Percentiles rank a stretch among this genome's conserved stretches.
These are phyloP conservation scores for Zygogramma bicolorata DNA, from an alignment of 2,888 invertebrate genomes.

Conservation along the genomic window DNA sequence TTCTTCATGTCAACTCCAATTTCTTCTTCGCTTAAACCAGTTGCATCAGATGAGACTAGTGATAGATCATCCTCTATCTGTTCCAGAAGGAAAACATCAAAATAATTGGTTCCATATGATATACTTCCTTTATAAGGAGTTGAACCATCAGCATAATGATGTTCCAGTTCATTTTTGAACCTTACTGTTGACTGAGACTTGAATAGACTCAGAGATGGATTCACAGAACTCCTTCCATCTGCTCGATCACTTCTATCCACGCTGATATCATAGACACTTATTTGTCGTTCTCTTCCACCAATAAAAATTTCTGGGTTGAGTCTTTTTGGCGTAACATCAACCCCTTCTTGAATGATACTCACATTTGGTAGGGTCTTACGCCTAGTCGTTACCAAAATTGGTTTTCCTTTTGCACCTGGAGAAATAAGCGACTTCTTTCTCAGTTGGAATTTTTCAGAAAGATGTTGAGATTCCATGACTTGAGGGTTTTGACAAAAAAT, in stretches of 20 bases:
- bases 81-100: constrained; percentile 29
- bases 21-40: constrained; percentile 14
- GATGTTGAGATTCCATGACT: not conserved
- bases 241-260: constrained; percentile 2
- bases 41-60: not conserved
- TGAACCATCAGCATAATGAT: constrained; percentile 12
- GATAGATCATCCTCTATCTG: not conserved
- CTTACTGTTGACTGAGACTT: constrained; percentile 37
- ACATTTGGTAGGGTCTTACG: constrained; percentile 21
- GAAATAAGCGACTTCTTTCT: constrained; percentile 16
- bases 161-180: constrained; percentile 33
- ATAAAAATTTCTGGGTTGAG: constrained; percentile 61
- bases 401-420: constrained; percentile 27
- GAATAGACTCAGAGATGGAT: constrained; percentile 20
- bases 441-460: constrained; percentile 26
- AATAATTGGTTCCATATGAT: constrained; percentile 16
- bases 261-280: constrained; percentile 47
- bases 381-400: constrained; percentile 31
- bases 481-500: not conserved
- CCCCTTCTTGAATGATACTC: constrained; percentile 52
- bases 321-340: constrained; percentile 67
- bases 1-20: constrained; percentile 14
- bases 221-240: constrained; percentile 12
- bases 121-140: constrained; percentile 30
- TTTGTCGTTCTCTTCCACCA: constrained; percentile 60